Base-by-base conservation (phyloP, 1,140 invertebrate genomes). In the Bombus difficillimus region DNA sequence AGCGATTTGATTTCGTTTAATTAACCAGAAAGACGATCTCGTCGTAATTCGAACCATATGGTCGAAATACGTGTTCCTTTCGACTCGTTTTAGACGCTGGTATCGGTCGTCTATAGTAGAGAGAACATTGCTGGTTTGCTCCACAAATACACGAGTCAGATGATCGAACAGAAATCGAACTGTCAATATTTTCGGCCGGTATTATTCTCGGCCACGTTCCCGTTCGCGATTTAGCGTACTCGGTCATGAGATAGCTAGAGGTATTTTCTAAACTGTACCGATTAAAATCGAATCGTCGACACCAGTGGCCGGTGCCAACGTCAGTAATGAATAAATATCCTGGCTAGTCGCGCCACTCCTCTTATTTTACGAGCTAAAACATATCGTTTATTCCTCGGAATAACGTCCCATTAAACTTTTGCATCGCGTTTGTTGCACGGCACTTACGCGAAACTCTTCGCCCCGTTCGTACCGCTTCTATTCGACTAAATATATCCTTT, bases 371-470 rank as follows among this genome's bases (percentile, higher is more conserved):
- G n/a, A 73, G 64, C 62, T 69, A 34, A 43, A 72, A 59, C 79
- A 62, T 81, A 89, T 86, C 76, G 83, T 85, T 89, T 79, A 89
- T 89, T 62, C 62, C 47, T 69, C 74, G 78, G 76, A 53, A 77
- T 77, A 69, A 74, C 73, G 66, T 32, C 37, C 84, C 84, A 81
- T 85, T 85, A 85, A 80, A 85, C 83, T 80, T 85, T 80, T 83
- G 81, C 81, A 41, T 18, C 34, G 62, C 59, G 74, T 79, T 84
- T 73, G 76, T 85, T 80, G 72, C 68, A 57, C 57, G 57, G 13
- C 74, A 69, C 64, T 83, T 57, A 78, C n/a, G 74, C 76, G 76
- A 84, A 79, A 79, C 39, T 22, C 47, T 10, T 32, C 59, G 57
- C 64, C 5, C 47, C 32, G 79, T 80, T 53, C 83, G 53, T 32